phyloP scores from a whole-genome alignment of 2,888 invertebrate genomes.

The Tuta absoluta region DNA sequence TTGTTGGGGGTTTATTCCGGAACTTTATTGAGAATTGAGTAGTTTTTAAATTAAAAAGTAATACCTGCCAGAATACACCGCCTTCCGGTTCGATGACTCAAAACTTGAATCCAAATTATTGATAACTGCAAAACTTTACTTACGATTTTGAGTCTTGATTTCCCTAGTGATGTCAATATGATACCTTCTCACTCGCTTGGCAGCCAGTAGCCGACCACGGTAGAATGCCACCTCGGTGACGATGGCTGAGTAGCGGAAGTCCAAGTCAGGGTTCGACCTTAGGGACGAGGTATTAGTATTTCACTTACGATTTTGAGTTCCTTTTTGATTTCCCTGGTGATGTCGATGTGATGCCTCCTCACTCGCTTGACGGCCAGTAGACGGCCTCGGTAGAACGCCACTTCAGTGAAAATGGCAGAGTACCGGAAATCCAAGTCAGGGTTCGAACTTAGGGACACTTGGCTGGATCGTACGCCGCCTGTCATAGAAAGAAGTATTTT shows the following conservation, averaged over 20 bases:
- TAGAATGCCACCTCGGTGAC: constrained; percentile 95
- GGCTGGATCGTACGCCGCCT: constrained; percentile 87
- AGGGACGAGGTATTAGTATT: constrained; percentile 81
- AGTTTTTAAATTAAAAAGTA: no score
- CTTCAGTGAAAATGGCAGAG: constrained; percentile 94
- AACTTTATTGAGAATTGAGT: no score
- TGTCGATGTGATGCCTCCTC: constrained; percentile 91
- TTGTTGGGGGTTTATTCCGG: no score
- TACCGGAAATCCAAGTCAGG: constrained; percentile 94
- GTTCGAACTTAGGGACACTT: constrained; percentile 95
- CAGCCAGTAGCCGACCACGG: constrained; percentile 91
- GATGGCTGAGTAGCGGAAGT: constrained; percentile 93
- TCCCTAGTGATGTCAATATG: constrained; percentile 93
- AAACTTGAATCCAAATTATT: neutral
- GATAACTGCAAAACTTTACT: constrained; percentile 48
- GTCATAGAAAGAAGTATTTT: neutral
- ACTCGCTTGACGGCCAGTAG: constrained; percentile 93
- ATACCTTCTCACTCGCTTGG: constrained; percentile 91
- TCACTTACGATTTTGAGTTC: constrained; percentile 92
- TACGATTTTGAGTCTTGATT: constrained; percentile 94
- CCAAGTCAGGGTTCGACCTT: constrained; percentile 95
- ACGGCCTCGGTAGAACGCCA: constrained; percentile 93
- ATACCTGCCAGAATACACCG: no score
- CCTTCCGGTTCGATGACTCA: no score
- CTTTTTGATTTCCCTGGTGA: constrained; percentile 94